Base-by-base conservation (phyloP, 2,888 invertebrate genomes). In the Rhamnusium bicolor region DNA sequence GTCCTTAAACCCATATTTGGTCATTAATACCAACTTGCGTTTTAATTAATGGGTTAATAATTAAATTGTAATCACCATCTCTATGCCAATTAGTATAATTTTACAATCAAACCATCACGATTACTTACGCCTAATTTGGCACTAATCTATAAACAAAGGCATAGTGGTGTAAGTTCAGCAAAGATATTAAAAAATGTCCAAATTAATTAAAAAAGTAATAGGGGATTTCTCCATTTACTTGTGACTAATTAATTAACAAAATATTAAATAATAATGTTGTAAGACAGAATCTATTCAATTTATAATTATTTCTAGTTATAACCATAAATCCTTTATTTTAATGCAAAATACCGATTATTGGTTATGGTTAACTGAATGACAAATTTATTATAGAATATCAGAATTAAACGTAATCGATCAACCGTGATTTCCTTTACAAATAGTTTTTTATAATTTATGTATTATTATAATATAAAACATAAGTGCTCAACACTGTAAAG, bases 321-420 rank as follows among this genome's bases (percentile, higher is more conserved):
- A 77, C 77, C 81, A 80, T 80, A 81, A 80, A 80, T 81, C 81
- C 81, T 75, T 70, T 75, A 72, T 56, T 75, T 54, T 53, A 75
- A 70, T 51, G 67, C 75, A 71, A 79, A 79, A 72, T 74, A 73
- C 66, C 76, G 70, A 77, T 72, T 78, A 75, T 73, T 75, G 73
- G 80, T 75, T 75, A 76, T 77, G 80, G 78, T 80, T 80, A 74
- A 73, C 68, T 74, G 77, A 75, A 72, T 79, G 78, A 77, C 78
- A 75, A 78, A 81, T 80, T 81, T 77, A 78, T 82, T 81, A 79
- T 77, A 79, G 77, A 79, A 78, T 80, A 76, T 79, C 71, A 70
- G 53, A 74, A 74, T 68, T 62, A 76, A 68, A 58, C 76, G 69
- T 70, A 72, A 60, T 46, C 78, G 65, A 12, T 75, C 75, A 77